Percentiles rank a stretch among this genome's conserved stretches.
Evolutionary conservation across 2,113 vertebrate species (phyloP).

Genomic region (Pygoscelis antarcticus): DNA sequence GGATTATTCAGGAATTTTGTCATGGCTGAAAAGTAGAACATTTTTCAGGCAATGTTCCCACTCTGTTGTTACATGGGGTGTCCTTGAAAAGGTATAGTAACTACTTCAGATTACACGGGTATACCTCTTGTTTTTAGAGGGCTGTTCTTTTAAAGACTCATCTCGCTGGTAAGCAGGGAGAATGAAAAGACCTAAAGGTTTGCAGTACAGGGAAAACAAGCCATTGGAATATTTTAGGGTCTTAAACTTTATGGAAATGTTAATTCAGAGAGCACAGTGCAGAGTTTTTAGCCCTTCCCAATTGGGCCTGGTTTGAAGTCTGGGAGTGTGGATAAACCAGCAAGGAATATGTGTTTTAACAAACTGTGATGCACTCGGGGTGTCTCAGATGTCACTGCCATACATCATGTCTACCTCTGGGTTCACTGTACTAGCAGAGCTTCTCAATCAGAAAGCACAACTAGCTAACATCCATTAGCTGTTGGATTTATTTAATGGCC

Average conservation of each 20-base stretch:
- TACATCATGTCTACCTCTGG: not conserved
- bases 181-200: not conserved
- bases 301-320: not conserved
- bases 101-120: not conserved
- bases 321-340: not conserved
- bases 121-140: not conserved
- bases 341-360: not conserved
- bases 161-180: not conserved
- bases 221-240: not conserved
- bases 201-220: not conserved
- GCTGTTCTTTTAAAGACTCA: not conserved
- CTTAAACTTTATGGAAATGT: not conserved
- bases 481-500: not conserved
- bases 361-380: fast-evolving
- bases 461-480: not conserved
- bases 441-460: not conserved
- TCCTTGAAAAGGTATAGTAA: not conserved
- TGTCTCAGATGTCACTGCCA: not conserved
- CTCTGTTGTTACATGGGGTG: not conserved
- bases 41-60: not conserved
- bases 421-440: not conserved
- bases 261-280: not conserved
- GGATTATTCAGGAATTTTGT: not conserved
- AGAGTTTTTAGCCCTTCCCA: not conserved
- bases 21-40: not conserved